Conservation (phyloP, 1,140 invertebrate genomes). For the Halictus rubicundus region DNA sequence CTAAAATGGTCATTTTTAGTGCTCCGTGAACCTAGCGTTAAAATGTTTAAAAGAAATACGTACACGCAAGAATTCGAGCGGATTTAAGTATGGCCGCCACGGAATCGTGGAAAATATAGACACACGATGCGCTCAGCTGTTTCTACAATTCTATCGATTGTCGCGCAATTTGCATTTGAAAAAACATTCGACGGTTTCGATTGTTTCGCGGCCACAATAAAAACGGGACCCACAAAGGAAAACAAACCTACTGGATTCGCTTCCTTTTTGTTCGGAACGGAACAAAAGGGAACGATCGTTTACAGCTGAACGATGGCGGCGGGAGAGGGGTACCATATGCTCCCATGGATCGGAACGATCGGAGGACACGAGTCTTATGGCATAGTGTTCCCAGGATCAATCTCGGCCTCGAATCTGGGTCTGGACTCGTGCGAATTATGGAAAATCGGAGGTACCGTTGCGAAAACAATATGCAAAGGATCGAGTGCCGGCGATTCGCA, state of each 20-base stretch:
- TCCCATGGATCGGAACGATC: no score
- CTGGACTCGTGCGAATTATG: background rate
- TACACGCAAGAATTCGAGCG: no score
- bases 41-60: no score
- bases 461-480: background rate
- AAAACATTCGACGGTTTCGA: background rate
- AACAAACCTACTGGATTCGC: no score
- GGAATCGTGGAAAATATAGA: no score
- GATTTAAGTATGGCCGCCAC: no score
- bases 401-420: background rate
- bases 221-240: background rate
- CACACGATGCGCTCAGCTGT: no score
- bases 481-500: background rate
- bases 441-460: slow-evolving; percentile 22
- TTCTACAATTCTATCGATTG: no score
- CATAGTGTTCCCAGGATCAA: background rate
- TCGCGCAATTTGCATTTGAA: background rate
- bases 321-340: background rate
- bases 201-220: background rate
- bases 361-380: background rate
- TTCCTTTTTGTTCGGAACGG: no score
- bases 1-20: no score
- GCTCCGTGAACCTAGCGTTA: no score
- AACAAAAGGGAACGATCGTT: background rate
- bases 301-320: background rate